Evolutionary conservation across 2,888 invertebrate genomes (phyloP), one percentile per base, ranked within the genome.

Genomic region (Heteromurus nitidus): DNA sequence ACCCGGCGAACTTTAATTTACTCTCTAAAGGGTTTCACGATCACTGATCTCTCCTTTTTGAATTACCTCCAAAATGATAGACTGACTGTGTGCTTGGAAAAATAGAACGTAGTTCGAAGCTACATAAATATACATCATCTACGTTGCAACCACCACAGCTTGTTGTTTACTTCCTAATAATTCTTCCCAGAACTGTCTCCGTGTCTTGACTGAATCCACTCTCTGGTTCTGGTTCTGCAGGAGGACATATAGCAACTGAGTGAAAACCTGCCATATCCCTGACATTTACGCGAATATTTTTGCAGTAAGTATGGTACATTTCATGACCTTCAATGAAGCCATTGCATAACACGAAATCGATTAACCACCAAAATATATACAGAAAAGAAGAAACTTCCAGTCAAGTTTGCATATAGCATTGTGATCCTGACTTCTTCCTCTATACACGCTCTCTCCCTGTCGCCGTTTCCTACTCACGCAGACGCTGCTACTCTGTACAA

Each of bases 321-420:
- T 36, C 22, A 53, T 77, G 77, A 77, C 77, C 77, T 77, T 70
- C 68, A 62, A 47, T 42, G n/a, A 16, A 47, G 47, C 16, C 7
- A 16, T 77, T 77, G 77, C 77, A 77, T 77, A 77, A 77, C 70
- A 69, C 42, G 44, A 77, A 68, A 77, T 77, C 77, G 77, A 77
- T 77, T 69, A 69, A 18, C 77, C 64, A 77, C 30, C 60, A 18
- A 69, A 68, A 42, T n/a, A 22, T 53, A 30, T 44, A 65, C 53
- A 53, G 55, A 36, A 36, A 36, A 36, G n/a, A 36, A 50, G 20
- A 20, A 50, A 50, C 20, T 1, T 50, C 18, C 20, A 50, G 50
- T 50, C 9, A 50, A 16, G 18, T 18, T 20, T n/a, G n/a, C n/a
- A n/a, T n/a, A n/a, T n/a, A n/a, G n/a, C n/a, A n/a, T n/a, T n/a